A percentile compares a stretch with the other conserved stretches of the same genome.
These are phyloP conservation scores for Aldrovandia affinis DNA, from an alignment of 2,797 vertebrate genomes.

Conservation along the genomic window DNA sequence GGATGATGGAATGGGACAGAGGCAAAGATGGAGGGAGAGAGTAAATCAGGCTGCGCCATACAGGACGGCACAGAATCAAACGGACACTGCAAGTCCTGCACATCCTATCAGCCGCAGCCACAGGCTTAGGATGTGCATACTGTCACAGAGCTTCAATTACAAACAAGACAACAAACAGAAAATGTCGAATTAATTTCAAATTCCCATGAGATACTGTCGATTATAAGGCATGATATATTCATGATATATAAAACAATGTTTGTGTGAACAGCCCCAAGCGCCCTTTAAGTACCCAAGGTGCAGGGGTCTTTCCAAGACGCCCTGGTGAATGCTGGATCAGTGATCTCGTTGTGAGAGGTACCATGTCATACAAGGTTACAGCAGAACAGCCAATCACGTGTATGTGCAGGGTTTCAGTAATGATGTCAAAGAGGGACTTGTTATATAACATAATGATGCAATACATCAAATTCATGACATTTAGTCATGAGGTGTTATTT, in stretches of 20 bases:
- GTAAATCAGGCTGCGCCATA: neutral
- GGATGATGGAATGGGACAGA: neutral
- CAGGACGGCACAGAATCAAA: neutral
- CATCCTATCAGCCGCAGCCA: neutral
- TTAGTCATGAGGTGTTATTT: constrained; percentile 26
- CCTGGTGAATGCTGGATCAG: neutral
- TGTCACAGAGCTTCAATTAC: no score
- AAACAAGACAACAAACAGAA: neutral
- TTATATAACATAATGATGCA: constrained; percentile 3
- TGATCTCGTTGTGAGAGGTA: neutral
- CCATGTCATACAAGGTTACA: neutral
- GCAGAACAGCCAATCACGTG: neutral
- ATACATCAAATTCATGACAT: constrained; percentile 24
- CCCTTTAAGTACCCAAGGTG: neutral
- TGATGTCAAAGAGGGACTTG: neutral
- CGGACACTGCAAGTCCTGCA: neutral
- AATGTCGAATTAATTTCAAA: neutral
- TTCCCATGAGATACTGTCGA: neutral
- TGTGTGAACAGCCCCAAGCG: neutral
- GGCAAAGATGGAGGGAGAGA: neutral
- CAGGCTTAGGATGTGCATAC: neutral
- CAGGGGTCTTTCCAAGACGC: constrained; percentile 10
- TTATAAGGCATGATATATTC: no score
- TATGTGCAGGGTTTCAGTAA: neutral
- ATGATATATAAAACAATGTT: no score